Percentiles rank a stretch among this genome's conserved stretches.
Conservation (phyloP, 2,888 invertebrate genomes). For the Drosophila ustulata region DNA sequence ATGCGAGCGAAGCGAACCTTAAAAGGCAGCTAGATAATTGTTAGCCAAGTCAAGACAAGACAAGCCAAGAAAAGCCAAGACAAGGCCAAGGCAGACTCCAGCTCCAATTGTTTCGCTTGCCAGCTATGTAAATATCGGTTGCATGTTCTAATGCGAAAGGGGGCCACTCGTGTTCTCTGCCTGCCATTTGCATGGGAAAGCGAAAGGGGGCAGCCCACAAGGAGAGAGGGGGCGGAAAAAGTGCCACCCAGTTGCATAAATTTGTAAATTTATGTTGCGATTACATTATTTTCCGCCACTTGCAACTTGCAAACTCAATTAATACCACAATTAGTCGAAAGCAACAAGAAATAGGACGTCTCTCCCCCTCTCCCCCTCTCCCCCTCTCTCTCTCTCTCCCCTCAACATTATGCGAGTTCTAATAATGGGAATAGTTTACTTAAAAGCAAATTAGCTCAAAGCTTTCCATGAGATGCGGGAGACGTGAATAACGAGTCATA, state of each 20-base stretch:
- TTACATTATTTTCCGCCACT: slow-evolving; percentile 37
- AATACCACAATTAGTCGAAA: slow-evolving; percentile 64
- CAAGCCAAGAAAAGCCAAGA: neutral
- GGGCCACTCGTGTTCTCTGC: slow-evolving; percentile 24
- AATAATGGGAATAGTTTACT: neutral
- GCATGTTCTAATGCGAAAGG: slow-evolving; percentile 47
- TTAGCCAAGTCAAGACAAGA: neutral
- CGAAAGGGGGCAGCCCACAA: slow-evolving; percentile 19
- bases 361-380: neutral
- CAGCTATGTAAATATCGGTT: slow-evolving; percentile 23
- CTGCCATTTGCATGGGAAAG: slow-evolving; percentile 50
- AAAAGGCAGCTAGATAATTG: slow-evolving; percentile 22
- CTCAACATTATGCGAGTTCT: neutral
- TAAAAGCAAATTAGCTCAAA: neutral
- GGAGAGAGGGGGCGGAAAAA: slow-evolving; percentile 23
- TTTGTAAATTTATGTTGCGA: slow-evolving; percentile 66
- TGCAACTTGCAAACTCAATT: slow-evolving; percentile 25
- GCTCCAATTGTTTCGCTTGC: slow-evolving; percentile 2
- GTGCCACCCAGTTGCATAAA: slow-evolving; percentile 77
- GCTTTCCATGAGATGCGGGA: neutral
- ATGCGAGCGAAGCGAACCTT: slow-evolving; percentile 23
- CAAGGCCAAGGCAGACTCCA: slow-evolving; percentile 42
- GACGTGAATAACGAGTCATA: too few species aligned
- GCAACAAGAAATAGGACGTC: slow-evolving; percentile 69
- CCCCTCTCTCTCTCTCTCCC: neutral